Evolutionary conservation across 2,888 invertebrate species (phyloP).

Genomic region (Agrotis ipsilon): DNA sequence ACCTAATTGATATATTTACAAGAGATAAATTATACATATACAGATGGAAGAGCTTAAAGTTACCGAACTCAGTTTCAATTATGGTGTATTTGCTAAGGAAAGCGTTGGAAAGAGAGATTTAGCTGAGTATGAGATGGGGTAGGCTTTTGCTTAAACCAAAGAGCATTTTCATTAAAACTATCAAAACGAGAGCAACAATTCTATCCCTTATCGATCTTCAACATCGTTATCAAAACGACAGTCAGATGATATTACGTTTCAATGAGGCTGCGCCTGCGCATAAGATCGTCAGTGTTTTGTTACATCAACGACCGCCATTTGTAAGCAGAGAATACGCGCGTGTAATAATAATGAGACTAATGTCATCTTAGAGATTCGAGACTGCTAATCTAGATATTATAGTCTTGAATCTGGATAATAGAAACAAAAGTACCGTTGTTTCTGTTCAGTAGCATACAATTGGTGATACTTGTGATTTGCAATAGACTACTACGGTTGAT

Average conservation of each 20-base stretch:
- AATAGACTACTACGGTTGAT: background rate
- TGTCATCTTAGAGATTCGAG: background rate
- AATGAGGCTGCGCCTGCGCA: constrained; percentile 37
- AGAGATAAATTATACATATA: background rate
- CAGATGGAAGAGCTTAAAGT: background rate
- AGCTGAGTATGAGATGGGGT: background rate
- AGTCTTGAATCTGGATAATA: background rate
- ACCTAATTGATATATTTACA: background rate
- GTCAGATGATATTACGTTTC: constrained; percentile 49
- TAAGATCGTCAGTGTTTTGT: constrained; percentile 31
- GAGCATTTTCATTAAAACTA: constrained; percentile 10
- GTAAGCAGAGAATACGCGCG: constrained; percentile 9
- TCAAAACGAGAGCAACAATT: constrained; percentile 32
- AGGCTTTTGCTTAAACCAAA: background rate
- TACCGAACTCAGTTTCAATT: background rate
- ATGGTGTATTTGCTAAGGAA: background rate
- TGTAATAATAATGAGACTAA: constrained; percentile 11
- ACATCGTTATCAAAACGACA: constrained; percentile 21
- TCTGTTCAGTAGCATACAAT: background rate
- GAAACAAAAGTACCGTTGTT: too few species aligned
- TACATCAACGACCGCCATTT: constrained; percentile 47
- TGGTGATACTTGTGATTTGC: background rate
- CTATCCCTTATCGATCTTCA: constrained; percentile 35
- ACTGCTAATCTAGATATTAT: background rate
- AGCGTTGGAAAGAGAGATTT: background rate